Conservation (phyloP, 2,113 vertebrate genomes). For the Ptilorrhoa leucosticta region DNA sequence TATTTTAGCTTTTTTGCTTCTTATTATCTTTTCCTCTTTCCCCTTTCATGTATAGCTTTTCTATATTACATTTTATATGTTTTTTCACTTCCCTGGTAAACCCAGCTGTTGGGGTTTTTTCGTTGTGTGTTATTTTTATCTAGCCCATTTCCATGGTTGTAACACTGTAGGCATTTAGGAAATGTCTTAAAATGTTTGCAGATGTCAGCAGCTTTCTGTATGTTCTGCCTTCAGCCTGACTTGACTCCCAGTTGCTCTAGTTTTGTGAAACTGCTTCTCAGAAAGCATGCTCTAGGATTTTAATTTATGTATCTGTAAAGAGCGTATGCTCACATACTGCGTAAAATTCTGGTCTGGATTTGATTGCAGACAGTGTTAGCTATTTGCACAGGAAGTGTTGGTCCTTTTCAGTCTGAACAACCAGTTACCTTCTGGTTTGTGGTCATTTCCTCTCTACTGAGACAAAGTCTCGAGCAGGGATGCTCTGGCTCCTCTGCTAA, state of each 20-base stretch:
- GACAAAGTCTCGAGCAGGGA: neutral
- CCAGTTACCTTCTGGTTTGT: neutral
- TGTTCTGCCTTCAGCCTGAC: neutral
- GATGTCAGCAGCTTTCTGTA: neutral
- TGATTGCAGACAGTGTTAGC: neutral
- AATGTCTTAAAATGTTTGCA: neutral
- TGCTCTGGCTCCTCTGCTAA: neutral
- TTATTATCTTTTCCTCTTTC: neutral
- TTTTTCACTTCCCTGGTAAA: constrained; percentile 20
- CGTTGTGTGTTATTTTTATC: neutral
- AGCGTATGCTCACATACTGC: rapidly evolving
- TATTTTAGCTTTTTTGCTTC: neutral
- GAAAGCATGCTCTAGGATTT: neutral
- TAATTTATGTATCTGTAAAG: neutral
- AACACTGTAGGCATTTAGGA: neutral
- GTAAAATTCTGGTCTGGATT: neutral
- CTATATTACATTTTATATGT: neutral
- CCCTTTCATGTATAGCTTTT: neutral
- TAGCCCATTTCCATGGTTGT: neutral
- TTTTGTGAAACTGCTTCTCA: neutral
- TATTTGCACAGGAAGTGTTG: neutral
- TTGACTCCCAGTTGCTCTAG: neutral
- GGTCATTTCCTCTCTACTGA: neutral
- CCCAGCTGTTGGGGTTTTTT: neutral
- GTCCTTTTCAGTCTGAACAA: neutral